Percentiles rank a stretch among this genome's conserved stretches.
phyloP scores from a whole-genome alignment of 2,113 vertebrate genomes.

The Anguilla japonica region DNA sequence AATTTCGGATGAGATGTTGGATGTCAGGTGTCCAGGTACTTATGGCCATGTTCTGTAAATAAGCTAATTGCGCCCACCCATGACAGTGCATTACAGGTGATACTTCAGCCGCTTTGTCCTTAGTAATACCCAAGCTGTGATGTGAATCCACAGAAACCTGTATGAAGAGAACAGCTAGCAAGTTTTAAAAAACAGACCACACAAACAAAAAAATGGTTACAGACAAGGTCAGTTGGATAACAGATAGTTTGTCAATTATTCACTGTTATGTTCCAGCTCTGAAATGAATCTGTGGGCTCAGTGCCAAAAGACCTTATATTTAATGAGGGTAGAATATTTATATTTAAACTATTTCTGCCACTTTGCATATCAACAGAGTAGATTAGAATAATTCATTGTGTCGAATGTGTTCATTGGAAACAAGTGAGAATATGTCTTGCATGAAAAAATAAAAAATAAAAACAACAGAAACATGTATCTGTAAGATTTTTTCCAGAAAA shows the following conservation, averaged over 20 bases:
- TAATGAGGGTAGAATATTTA: neutral
- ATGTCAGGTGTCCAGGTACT: too few species aligned
- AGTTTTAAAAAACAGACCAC: too few species aligned
- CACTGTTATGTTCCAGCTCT: too few species aligned
- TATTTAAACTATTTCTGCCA: neutral
- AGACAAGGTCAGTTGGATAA: neutral
- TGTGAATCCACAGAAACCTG: too few species aligned
- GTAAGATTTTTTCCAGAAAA: neutral
- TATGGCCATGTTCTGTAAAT: neutral
- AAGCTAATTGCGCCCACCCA: neutral
- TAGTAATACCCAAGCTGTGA: too few species aligned
- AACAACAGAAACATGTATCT: neutral
- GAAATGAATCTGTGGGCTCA: too few species aligned
- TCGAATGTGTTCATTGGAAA: neutral
- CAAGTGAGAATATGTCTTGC: neutral
- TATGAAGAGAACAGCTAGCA: too few species aligned
- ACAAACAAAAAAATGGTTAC: neutral
- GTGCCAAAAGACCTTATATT: neutral
- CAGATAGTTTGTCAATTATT: neutral
- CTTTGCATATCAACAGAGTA: neutral
- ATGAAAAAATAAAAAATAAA: neutral
- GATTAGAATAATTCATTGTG: neutral
- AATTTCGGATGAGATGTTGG: too few species aligned
- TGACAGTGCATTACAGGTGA: too few species aligned
- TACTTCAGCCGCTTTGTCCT: too few species aligned